Base-by-base conservation (phyloP, 2,113 vertebrate genomes). In the Dicentrarchus labrax region DNA sequence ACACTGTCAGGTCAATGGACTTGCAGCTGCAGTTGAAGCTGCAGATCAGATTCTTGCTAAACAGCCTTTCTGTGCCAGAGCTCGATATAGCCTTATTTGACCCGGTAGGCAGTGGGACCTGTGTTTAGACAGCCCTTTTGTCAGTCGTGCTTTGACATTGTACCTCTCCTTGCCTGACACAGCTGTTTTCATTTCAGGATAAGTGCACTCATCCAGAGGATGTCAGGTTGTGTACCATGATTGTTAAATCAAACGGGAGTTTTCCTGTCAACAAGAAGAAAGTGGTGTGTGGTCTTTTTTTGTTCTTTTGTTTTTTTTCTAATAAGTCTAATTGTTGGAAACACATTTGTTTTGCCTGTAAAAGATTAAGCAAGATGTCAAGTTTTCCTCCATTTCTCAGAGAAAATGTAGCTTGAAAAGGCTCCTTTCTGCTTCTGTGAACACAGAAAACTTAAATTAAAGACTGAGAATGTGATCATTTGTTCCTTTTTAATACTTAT, bases 171-270 rank as follows among this genome's bases (percentile, higher is more conserved):
- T 57, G 67, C 60, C 78, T 93, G 90, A 93, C 90, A 84, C 79
- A 59, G 91, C 84, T 94, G 73, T 91, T 93, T 89, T 89, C 85
- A 48, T 95, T 94, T 86, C 96, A 99, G 98, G 97, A 97, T 95
- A 99, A 97, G 95, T 99, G 97, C 93, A 97, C 97, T 92, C 98
- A 99, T 94, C 98, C 98, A 47, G 98, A 99, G 94, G 98, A 99
- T 91, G 96, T 98, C 95, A 98, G 96, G 94, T 95, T 99, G 92
- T 99, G 98, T 95, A 96, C 98, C 54, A 95, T 98, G 94, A 96
- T 98, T 94, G 96, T 97, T 91, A 99, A 98, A 95, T 96, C 98
- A 94, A 99, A 98, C 86, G 98, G 98, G 94, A 99, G 96, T 89
- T 99, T 98, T 94, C 97, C 97, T 91, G 95, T 96, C 95, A 98